Evolutionary conservation across 2,888 invertebrate species (phyloP).

Genomic region (Torymus tubicola): DNA sequence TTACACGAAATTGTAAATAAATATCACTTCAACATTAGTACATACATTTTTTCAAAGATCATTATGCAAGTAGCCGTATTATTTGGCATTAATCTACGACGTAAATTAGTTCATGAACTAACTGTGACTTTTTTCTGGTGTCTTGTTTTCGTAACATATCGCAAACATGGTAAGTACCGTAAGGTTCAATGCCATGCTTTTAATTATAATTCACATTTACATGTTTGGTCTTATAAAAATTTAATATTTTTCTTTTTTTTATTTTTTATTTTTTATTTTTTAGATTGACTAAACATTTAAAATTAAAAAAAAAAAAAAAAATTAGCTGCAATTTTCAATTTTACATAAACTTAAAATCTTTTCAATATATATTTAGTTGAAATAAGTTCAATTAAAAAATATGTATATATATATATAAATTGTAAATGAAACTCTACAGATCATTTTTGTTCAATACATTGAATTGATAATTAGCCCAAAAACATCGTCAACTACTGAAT

Average conservation of each 20-base stretch:
- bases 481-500: too few relatives aligned
- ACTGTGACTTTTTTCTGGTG: not conserved
- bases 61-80: conserved; percentile 2
- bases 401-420: too few relatives aligned
- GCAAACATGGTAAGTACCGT: conserved; percentile 76
- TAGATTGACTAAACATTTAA: not conserved
- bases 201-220: conserved; percentile 70
- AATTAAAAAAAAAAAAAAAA: too few relatives aligned
- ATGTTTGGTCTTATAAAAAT: not conserved
- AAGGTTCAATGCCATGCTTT: conserved; percentile 80
- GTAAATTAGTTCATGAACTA: conserved; percentile 4
- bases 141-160: conserved; percentile 7
- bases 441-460: too few relatives aligned
- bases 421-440: too few relatives aligned
- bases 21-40: conserved; percentile 29
- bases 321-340: too few relatives aligned
- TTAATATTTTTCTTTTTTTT: too few relatives aligned
- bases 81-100: not conserved
- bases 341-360: not conserved
- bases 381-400: too few relatives aligned
- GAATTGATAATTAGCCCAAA: too few relatives aligned
- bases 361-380: not conserved
- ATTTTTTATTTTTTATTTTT: too few relatives aligned
- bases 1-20: conserved; percentile 23
- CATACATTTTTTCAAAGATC: conserved; percentile 17